Evolutionary conservation across 2,888 invertebrate species (phyloP).

Genomic region (Drosophila stalkeri): DNA sequence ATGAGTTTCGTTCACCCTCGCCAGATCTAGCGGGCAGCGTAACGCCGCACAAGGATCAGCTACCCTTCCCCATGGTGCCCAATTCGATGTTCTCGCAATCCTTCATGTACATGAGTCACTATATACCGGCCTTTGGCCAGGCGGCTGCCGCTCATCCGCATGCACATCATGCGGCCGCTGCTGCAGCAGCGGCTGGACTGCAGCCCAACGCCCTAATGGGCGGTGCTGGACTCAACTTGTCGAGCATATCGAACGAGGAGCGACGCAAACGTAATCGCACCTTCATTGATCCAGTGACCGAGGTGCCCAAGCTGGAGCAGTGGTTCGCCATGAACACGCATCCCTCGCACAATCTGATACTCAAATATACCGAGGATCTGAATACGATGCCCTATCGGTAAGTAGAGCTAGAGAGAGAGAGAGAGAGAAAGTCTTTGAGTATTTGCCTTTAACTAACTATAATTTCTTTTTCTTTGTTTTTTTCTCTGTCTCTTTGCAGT

Average conservation of each 20-base stretch:
- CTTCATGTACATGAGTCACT: constrained; percentile 96
- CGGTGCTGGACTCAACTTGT: constrained; percentile 88
- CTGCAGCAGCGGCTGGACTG: constrained; percentile 84
- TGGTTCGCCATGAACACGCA: constrained; percentile 99
- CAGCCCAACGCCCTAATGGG: constrained; percentile 77
- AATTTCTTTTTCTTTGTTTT: neutral
- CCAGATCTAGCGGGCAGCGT: constrained; percentile 78
- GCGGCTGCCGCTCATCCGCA: constrained; percentile 83
- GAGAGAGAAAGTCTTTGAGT: too few species aligned
- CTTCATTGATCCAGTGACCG: constrained; percentile 99
- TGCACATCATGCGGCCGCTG: constrained; percentile 84
- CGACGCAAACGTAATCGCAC: constrained; percentile 97
- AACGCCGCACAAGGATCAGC: constrained; percentile 85
- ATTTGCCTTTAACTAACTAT: neutral
- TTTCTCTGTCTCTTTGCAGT: constrained; percentile 85
- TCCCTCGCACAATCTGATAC: constrained; percentile 98
- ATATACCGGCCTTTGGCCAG: constrained; percentile 89
- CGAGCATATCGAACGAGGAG: constrained; percentile 91
- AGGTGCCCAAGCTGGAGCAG: constrained; percentile 96
- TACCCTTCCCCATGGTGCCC: constrained; percentile 94
- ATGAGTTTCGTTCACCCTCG: constrained; percentile 84
- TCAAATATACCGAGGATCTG: constrained; percentile 98
- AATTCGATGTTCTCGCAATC: constrained; percentile 95
- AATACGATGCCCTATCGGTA: constrained; percentile 96
- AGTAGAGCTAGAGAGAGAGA: constrained; percentile 46